Evolutionary conservation across 2,797 vertebrate species (phyloP), one percentile per base, ranked within the genome.

Genomic region (Halcyon chelicuti): DNA sequence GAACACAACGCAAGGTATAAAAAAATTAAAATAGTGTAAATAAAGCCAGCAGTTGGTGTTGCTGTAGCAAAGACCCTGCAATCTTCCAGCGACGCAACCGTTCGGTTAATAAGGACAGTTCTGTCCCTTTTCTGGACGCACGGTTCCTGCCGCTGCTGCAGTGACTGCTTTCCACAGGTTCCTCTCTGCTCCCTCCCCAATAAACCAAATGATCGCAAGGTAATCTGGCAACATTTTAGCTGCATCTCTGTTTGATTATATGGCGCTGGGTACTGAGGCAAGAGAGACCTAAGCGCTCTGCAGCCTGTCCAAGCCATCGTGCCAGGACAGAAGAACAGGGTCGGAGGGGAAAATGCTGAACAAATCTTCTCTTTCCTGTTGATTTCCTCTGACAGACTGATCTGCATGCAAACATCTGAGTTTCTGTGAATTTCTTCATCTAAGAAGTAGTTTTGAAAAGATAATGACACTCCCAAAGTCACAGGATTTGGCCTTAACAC

Each of bases 21-120:
- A 95, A 78, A 92, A 86, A 85, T 67, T 87, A 86, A 78, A 44
- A 39, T 8, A 62, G 51, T 79, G 80, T 93, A 94, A 94, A 94
- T 89, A 96, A 96, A 94, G 63, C 28, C 70, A 91, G 78, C 55
- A 68, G 82, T 61, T 76, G 93, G 68, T 52, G 80, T 52, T 76
- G 26, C 55, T 75, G 37, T 10, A 72, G 23, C 89, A 68, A 94
- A 94, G 80, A 2, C 31, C 46, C 65, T 62, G 19, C 72, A 75
- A 70, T 68, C 71, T 88, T 90, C 75, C 42, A 83, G 55, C 80
- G 46, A 55, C 15, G 29, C 51, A 86, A 14, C 58, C 28, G 22
- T 83, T 83, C 54, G n/a, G 29, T 74, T 83, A 79, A 82, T 52
- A 82, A 76, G 52, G 65, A 35, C 61, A 70, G n/a, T 51, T 93